These are phyloP conservation scores for Thereva unica DNA, from an alignment of 2,888 invertebrate genomes.

Conservation along the genomic window DNA sequence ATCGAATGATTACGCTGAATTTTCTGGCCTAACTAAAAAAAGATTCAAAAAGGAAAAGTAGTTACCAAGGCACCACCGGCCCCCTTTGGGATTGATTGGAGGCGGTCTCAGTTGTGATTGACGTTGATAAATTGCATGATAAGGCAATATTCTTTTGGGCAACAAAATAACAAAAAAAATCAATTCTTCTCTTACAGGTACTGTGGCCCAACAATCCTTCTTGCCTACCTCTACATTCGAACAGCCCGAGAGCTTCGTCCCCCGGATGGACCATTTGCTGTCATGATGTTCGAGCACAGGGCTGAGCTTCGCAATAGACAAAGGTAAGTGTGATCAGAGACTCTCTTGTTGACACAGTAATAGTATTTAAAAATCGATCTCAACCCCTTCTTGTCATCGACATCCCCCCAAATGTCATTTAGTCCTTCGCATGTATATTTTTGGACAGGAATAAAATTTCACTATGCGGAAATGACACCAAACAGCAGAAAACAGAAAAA, in stretches of 20 bases:
- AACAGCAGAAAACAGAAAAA: too few species aligned
- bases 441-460: too few species aligned
- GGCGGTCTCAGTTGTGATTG: slow-evolving; percentile 6
- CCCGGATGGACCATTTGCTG: slow-evolving; percentile 61
- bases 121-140: slow-evolving; percentile 22
- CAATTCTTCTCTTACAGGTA: slow-evolving; percentile 49
- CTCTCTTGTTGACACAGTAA: not conserved
- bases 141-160: slow-evolving; percentile 11
- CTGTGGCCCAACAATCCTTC: slow-evolving; percentile 59
- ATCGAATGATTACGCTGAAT: too few species aligned
- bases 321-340: slow-evolving; percentile 48
- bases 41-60: too few species aligned
- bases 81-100: too few species aligned
- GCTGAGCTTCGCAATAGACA: slow-evolving; percentile 55
- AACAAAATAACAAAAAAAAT: not conserved
- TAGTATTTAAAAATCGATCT: too few species aligned
- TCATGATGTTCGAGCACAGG: slow-evolving; percentile 63
- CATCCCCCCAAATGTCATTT: too few species aligned
- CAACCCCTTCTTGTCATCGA: too few species aligned
- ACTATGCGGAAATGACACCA: too few species aligned
- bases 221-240: slow-evolving; percentile 68
- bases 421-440: too few species aligned
- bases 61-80: too few species aligned
- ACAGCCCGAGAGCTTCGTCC: slow-evolving; percentile 66
- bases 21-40: too few species aligned